Evolutionary conservation across 1,140 invertebrate genomes (phyloP), one percentile per base, ranked within the genome.

Genomic region (Megathymus violae): DNA sequence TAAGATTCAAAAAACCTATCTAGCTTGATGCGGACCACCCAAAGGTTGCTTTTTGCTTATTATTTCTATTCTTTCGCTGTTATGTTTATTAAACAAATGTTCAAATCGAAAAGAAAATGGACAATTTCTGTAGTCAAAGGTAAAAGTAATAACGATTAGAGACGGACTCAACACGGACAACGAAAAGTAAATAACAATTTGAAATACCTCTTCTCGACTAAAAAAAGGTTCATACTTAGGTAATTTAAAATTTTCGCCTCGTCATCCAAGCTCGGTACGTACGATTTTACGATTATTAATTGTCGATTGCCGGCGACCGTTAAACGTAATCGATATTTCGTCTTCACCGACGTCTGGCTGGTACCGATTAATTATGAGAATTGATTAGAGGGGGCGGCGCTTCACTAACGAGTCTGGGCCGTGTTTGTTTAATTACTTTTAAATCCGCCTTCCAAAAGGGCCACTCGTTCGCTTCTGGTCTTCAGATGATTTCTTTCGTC

Each of bases 331-430:
- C 73, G 77, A 78, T 84, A 78, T 82, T 79, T 76, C 69, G 70
- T 78, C 66, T 79, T 61, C 31, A 61, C 61, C 52, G 31, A 61
- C 58, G 69, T 74, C 60, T 58, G 62, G 63, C 64, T 63, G 41
- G 73, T 72, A 81, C 76, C 78, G 80, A 82, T 85, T 81, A 82
- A 86, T 81, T 82, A 80, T 74, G 52, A 67, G 74, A 80, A 76
- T 82, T 82, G 79, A 85, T 87, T 82, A 81, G 75, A 62, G 62
- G 70, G 71, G 84, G 84, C 80, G 84, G 76, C 67, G 69, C 52
- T 25, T 47, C 56, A 67, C 72, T 76, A 85, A 78, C 72, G 71
- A 83, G 76, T 64, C 61, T 69, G 71, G 69, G 74, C 71, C 69
- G 74, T 82, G 80, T 83, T 83, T 83, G 81, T 79, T 82, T 80